Evolutionary conservation across 1,140 invertebrate genomes (phyloP), one percentile per base, ranked within the genome.

Genomic region (Eumaeus atala): DNA sequence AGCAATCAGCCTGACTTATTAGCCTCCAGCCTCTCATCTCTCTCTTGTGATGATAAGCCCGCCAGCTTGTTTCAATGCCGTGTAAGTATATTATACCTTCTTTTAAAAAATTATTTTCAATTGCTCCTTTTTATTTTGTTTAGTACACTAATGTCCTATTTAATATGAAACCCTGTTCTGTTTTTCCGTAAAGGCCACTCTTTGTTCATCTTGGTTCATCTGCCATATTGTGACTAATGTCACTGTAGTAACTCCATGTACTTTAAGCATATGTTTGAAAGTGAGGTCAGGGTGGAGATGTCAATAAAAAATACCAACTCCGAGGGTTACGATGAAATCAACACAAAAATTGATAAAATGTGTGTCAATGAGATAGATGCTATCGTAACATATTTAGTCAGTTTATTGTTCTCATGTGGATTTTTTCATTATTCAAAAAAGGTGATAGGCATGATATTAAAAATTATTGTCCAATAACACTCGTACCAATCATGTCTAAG

Each of bases 61-160:
- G 94, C 95, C 64, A 95, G 92, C 67, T 89, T 97, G 55, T 97
- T 96, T 76, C 93, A 96, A 76, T 97, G 95, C 74, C 91, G 95
- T 51, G 92, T 97, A 70, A 90, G 89, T 87, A 48, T 33, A 50
- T 18, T 47, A 44, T 36, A 18, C 18, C 5, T 36, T 36, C 28
- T 10, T n/a, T n/a, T n/a, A n/a, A n/a, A n/a, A 54, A 44, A 16
- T 28, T 36, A 16, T 50, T 17, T n/a, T n/a, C n/a, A n/a, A n/a
- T n/a, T n/a, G n/a, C n/a, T n/a, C n/a, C n/a, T n/a, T n/a, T n/a
- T n/a, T n/a, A n/a, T n/a, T n/a, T n/a, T n/a, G n/a, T n/a, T n/a
- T n/a, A n/a, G n/a, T n/a, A n/a, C n/a, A n/a, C n/a, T n/a, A n/a
- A n/a, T n/a, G n/a, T n/a, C n/a, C n/a, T n/a, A n/a, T n/a, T n/a